These are phyloP conservation scores for Meteorus colon DNA, from an alignment of 2,888 invertebrate genomes.

Conservation along the genomic window DNA sequence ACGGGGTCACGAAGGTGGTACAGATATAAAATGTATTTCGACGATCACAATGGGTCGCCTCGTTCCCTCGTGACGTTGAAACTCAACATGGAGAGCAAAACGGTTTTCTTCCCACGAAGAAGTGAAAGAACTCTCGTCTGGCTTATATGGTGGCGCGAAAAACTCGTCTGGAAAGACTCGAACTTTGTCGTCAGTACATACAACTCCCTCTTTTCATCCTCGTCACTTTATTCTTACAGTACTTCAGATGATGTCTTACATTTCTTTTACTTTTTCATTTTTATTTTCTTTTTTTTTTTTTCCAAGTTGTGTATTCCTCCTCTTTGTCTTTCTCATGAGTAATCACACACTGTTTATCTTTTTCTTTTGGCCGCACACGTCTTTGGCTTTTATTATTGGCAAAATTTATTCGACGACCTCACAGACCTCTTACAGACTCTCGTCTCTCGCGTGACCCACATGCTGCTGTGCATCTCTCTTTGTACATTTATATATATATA, in stretches of 20 bases:
- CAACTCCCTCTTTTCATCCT: slow-evolving; percentile 27
- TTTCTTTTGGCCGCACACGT: slow-evolving; percentile 46
- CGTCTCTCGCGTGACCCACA: slow-evolving; percentile 44
- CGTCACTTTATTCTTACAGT: slow-evolving; percentile 24
- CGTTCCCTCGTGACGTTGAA: slow-evolving; percentile 47
- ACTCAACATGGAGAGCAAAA: slow-evolving; percentile 36
- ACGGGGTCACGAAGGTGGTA: slow-evolving; percentile 42
- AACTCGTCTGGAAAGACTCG: slow-evolving; percentile 61
- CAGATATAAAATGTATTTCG: slow-evolving; percentile 43
- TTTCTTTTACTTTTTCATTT: slow-evolving; percentile 28
- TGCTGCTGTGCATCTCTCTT: slow-evolving; percentile 12
- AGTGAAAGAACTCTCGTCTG: slow-evolving; percentile 53
- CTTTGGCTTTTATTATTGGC: slow-evolving; percentile 46
- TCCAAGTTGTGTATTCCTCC: neutral
- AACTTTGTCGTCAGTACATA: slow-evolving; percentile 38
- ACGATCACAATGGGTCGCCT: slow-evolving; percentile 35
- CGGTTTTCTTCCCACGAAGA: slow-evolving; percentile 62
- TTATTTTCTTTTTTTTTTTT: slow-evolving; percentile 29
- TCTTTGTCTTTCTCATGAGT: slow-evolving; percentile 50
- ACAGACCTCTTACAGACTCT: slow-evolving; percentile 30
- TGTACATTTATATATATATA: neutral
- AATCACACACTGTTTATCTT: neutral
- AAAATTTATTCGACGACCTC: slow-evolving; percentile 57
- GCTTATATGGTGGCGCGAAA: slow-evolving; percentile 58
- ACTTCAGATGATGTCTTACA: slow-evolving; percentile 33